Conservation (phyloP, 92 coral and sea anemone genomes). For the Palythoa caribaeorum region DNA sequence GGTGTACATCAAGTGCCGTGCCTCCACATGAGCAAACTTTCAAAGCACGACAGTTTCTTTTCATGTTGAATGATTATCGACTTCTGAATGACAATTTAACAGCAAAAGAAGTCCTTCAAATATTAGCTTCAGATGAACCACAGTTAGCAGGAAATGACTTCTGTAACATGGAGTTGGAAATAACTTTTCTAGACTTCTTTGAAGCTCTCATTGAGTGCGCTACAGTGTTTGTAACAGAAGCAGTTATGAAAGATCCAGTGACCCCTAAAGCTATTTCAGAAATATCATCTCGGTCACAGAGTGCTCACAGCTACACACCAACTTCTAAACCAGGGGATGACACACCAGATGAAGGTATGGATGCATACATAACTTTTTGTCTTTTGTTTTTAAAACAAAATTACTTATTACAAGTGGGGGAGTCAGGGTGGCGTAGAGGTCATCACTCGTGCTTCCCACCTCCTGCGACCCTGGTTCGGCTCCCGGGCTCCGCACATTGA, state of each 20-base stretch:
- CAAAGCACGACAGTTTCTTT: conserved; percentile 86
- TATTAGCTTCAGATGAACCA: conserved; percentile 84
- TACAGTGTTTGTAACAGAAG: conserved; percentile 86
- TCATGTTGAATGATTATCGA: conserved; percentile 83
- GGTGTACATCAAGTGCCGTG: conserved; percentile 57
- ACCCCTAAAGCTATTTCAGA: conserved; percentile 80
- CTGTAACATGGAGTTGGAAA: conserved; percentile 89
- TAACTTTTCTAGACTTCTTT: conserved; percentile 95
- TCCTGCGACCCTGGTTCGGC: too few relatives aligned
- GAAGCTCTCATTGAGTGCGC: conserved; percentile 95
- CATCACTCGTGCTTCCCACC: too few relatives aligned
- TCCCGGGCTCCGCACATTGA: too few relatives aligned
- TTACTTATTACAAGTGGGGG: not conserved
- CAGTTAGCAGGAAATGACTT: conserved; percentile 86
- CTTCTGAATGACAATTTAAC: conserved; percentile 80
- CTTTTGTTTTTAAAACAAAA: too few relatives aligned
- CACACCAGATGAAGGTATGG: conserved; percentile 85
- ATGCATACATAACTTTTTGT: not conserved
- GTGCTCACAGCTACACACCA: conserved; percentile 86
- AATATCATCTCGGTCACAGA: conserved; percentile 82
- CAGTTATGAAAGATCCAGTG: conserved; percentile 76
- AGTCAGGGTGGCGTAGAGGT: too few relatives aligned
- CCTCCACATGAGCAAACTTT: conserved; percentile 85
- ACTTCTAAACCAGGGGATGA: conserved; percentile 84
- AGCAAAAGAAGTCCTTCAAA: conserved; percentile 82